Evolutionary conservation across 2,113 vertebrate genomes (phyloP), one percentile per base, ranked within the genome.

Genomic region (Kobus ellipsiprymnus): DNA sequence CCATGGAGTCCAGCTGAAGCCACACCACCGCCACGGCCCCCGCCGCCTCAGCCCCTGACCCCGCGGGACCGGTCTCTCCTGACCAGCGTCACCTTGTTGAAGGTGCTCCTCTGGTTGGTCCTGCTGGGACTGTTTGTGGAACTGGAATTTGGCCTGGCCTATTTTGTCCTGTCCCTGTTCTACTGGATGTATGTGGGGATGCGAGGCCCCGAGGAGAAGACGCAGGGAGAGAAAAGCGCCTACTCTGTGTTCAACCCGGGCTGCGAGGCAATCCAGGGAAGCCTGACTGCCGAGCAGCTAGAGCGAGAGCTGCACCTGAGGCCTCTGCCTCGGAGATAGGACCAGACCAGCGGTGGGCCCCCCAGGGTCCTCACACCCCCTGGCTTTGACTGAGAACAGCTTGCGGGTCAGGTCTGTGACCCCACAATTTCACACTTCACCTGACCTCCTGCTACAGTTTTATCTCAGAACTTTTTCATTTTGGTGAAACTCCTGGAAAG

Each of bases 171-270:
- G n/a, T 99, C 99, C 5, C 98, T 99, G 40, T 99, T 99, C 95
- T 99, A 99, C 98, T 99, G 99, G 99, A 98, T 99, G 91, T 99
- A 99, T 23, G 99, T 99, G 21, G 99, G 99, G 85, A 99, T 99
- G 3, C 99, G 99, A 8, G 98, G 98, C 94, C 99, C 99, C 0
- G 97, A 92, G 33, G 98, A 98, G 48, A 99, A 98, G 25, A 97
- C 98, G 84, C 99, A 97, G 3, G 99, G 99, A 77, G 99, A 99
- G 98, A 98, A 99, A 95, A 99, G 99, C 2, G 99, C 99, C 29
- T 99, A 99, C 96, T 99, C 99, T 0, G 99, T 99, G 13, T 99
- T 99, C 98, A 99, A 99, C 96, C 99, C 99, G 0, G 99, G 99
- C 96, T 99, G 99, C 74, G 98, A 99, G 96, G 98, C 99, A 81